Percentiles rank a stretch among this genome's conserved stretches.
phyloP scores from a whole-genome alignment of 2,797 vertebrate genomes.

The Avahi laniger region DNA sequence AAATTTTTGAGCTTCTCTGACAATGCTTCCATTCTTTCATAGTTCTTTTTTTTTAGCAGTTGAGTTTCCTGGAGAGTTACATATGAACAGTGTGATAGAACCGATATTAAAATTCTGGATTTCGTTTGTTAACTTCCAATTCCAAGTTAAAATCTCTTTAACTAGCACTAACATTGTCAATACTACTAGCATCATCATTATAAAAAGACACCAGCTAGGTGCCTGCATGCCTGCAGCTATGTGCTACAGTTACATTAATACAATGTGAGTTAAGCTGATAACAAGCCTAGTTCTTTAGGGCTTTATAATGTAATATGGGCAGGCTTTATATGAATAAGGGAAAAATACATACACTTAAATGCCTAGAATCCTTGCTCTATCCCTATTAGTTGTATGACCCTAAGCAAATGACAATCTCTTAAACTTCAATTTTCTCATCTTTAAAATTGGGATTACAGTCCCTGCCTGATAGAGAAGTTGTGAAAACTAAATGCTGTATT shows the following conservation, averaged over 20 bases:
- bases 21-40: constrained; percentile 20
- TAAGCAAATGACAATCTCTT: background rate
- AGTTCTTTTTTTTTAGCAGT: background rate
- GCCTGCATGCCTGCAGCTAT: background rate
- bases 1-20: constrained; percentile 28
- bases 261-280: constrained; percentile 10
- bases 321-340: background rate
- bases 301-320: background rate
- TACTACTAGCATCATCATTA: background rate
- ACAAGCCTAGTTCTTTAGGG: background rate
- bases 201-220: background rate
- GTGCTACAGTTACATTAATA: background rate
- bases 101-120: background rate
- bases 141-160: constrained; percentile 35
- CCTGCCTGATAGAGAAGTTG: background rate
- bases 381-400: background rate
- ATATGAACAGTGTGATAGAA: background rate
- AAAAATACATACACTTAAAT: background rate
- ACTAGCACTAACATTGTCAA: background rate
- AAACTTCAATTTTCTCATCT: background rate
- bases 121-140: constrained; percentile 17
- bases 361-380: background rate
- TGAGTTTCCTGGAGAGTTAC: background rate
- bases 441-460: background rate
- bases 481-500: background rate